Base-by-base conservation (phyloP, 2,888 invertebrate species). In the Choreutis nemorana region DNA sequence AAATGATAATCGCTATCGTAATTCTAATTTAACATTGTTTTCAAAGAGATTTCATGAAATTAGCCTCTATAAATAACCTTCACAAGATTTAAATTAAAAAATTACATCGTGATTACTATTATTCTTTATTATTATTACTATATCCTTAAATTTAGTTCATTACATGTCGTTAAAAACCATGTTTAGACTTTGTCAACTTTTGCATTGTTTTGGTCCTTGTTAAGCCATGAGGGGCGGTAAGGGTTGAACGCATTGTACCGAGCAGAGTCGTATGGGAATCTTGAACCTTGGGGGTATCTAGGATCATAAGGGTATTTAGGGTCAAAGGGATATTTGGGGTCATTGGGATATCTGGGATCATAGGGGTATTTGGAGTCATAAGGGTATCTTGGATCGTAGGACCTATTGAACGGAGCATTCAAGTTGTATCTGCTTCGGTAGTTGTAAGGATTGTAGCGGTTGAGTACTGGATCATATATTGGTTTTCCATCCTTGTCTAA, bases 401-500 rank as follows among this genome's bases (percentile, higher is more conserved):
- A 51, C 26, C 39, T 38, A 49, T 50, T 55, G 33, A 51, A 53
- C 4, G 51, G 51, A 4, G 52, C 55, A 7, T 50, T 46, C n/a
- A 33, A 31, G 28, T 44, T 45, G 29, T 32, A 31, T 11, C 29
- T 38, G 15, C 44, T 42, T 12, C 35, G 35, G 12, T 42, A 40
- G 9, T 39, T 43, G 21, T 44, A 52, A 9, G 53, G 52, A 28
- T 63, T 55, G 34, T 61, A 61, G 5, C 51, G 54, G 35, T 63
- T 64, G 37, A 50, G 63, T 9, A 39, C 31, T 3, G 42, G 37
- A 20, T 50, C 50, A 15, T 54, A 33, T 2, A 48, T 40, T 5
- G 44, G 32, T 31, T 45, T 52, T 9, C 42, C 51, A 13, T 45
- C 42, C 31, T 48, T 61, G 54, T 33, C 81, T 41, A 37, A 70